These are phyloP conservation scores for Drosophila formosana DNA, from an alignment of 2,888 invertebrate genomes.

Conservation along the genomic window DNA sequence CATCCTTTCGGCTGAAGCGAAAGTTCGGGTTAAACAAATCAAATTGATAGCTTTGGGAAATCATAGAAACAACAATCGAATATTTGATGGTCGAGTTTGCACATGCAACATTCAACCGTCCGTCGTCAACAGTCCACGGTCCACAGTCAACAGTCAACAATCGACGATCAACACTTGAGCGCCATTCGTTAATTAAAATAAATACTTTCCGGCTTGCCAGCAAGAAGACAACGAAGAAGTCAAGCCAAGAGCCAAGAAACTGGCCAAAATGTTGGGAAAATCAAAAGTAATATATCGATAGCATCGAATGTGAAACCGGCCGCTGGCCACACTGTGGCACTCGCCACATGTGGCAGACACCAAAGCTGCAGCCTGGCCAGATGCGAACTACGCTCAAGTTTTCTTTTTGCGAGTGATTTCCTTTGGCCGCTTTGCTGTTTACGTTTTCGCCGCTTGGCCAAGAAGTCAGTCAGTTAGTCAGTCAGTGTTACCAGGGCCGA, in stretches of 20 bases:
- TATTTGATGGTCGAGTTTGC: neutral
- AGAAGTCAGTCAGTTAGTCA: conserved; percentile 63
- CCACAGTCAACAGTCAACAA: conserved; percentile 15
- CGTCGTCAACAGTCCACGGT: conserved; percentile 2
- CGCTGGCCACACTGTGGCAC: conserved; percentile 9
- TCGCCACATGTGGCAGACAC: conserved; percentile 63
- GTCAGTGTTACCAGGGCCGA: conserved; percentile 66
- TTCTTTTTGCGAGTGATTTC: conserved; percentile 41
- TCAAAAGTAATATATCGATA: conserved; percentile 45
- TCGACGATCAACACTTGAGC: conserved; percentile 53
- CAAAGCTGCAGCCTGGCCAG: conserved; percentile 18
- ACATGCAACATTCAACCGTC: conserved; percentile 3
- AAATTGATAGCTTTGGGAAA: conserved; percentile 69
- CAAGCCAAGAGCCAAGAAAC: conserved; percentile 29
- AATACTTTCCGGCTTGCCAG: conserved; percentile 74
- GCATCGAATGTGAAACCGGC: conserved; percentile 63
- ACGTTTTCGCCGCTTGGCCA: conserved; percentile 58
- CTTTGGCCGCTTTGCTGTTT: conserved; percentile 43
- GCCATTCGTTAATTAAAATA: conserved; percentile 74
- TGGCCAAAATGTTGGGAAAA: conserved; percentile 54
- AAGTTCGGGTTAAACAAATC: conserved; percentile 48
- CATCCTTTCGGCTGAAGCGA: conserved; percentile 40
- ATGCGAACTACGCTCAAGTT: conserved; percentile 41
- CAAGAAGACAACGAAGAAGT: neutral
- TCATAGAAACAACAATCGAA: conserved; percentile 53